Evolutionary conservation across 30 jellyfish, hydroid and myxozoan genomes (phyloP).

Genomic region (Hydra vulgaris): DNA sequence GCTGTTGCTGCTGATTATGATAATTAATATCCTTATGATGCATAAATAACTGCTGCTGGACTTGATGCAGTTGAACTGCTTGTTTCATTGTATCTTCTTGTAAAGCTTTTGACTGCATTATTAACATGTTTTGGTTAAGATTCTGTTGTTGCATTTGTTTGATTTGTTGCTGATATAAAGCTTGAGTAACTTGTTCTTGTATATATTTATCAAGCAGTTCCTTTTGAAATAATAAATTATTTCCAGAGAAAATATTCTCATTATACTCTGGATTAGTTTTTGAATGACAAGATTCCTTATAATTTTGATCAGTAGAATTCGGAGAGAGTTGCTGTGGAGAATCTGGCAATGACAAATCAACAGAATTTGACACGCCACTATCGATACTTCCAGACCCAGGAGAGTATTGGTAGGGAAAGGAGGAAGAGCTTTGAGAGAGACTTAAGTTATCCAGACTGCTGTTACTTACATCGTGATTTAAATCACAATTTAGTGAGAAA

Average conservation of each 20-base stretch:
- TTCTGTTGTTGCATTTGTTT: slow-evolving; percentile 9
- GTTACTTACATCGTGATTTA: background rate
- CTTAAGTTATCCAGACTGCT: background rate
- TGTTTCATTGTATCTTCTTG: background rate
- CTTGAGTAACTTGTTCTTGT: slow-evolving; percentile 30
- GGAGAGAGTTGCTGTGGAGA: slow-evolving; percentile 23
- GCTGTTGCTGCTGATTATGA: background rate
- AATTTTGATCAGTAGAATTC: background rate
- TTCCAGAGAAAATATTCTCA: background rate
- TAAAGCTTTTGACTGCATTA: background rate
- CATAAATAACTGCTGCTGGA: slow-evolving; percentile 13
- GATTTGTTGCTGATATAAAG: slow-evolving; percentile 28
- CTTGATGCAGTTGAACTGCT: slow-evolving; percentile 21
- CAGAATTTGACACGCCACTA: slow-evolving; percentile 32
- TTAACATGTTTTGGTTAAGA: background rate
- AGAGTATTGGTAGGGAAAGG: slow-evolving; percentile 11
- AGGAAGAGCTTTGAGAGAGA: background rate
- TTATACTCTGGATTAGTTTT: background rate
- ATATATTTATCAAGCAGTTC: slow-evolving; percentile 4
- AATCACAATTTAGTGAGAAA: background rate
- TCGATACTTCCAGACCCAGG: slow-evolving; percentile 26
- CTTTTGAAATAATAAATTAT: slow-evolving; percentile 1
- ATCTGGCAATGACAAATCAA: slow-evolving; percentile 14
- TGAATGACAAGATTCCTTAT: background rate
- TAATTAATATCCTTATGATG: background rate